Conservation (phyloP, 2,888 invertebrate species). For the Hecatera dysodea region DNA sequence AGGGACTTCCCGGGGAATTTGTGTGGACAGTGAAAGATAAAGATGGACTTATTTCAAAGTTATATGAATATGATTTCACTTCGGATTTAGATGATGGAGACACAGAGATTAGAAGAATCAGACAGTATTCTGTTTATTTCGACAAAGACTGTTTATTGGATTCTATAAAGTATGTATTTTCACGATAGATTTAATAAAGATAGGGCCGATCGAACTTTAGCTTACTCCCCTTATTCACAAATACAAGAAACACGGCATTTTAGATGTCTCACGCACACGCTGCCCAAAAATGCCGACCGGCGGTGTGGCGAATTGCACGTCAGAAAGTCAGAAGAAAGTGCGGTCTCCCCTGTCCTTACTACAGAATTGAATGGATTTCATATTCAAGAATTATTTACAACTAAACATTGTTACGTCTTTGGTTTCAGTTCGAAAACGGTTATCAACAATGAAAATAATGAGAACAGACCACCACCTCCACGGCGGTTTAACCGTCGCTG, state of each 20-base stretch:
- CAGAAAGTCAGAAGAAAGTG: too few relatives aligned
- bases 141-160: slow-evolving; percentile 85
- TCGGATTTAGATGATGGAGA: slow-evolving; percentile 80
- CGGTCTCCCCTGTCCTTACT: too few relatives aligned
- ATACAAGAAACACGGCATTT: too few relatives aligned
- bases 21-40: slow-evolving; percentile 87
- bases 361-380: not conserved
- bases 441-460: slow-evolving; percentile 29
- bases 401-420: slow-evolving; percentile 11
- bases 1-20: slow-evolving; percentile 83
- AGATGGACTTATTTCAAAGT: slow-evolving; percentile 84
- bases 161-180: slow-evolving; percentile 70
- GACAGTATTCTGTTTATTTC: slow-evolving; percentile 85
- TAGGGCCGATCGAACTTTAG: not conserved
- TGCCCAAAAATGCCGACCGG: too few relatives aligned
- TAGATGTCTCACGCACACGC: too few relatives aligned
- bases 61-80: slow-evolving; percentile 83
- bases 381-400: not conserved
- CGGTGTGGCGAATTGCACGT: too few relatives aligned
- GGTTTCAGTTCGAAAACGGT: slow-evolving; percentile 68
- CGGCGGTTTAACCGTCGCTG: not conserved
- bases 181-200: not conserved
- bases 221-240: too few relatives aligned
- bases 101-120: slow-evolving; percentile 77
- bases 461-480: slow-evolving; percentile 10